Percentiles rank a stretch among this genome's conserved stretches.
phyloP scores from a whole-genome alignment of 2,888 invertebrate species.

The Nomada fucata region DNA sequence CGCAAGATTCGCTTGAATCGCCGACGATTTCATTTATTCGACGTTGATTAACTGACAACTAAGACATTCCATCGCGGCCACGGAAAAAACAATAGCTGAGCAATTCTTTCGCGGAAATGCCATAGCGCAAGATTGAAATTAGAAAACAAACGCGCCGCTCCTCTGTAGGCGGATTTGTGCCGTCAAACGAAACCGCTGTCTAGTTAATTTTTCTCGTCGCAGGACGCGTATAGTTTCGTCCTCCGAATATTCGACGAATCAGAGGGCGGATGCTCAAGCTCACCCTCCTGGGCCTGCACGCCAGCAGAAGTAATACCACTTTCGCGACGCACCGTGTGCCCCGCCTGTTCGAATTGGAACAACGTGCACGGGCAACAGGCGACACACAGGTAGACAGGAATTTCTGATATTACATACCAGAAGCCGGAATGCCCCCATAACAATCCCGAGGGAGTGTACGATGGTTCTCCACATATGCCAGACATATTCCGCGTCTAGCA shows the following conservation, averaged over 20 bases:
- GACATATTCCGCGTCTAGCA: conserved; percentile 71
- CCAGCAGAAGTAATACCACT: conserved; percentile 70
- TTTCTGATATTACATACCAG: conserved; percentile 82
- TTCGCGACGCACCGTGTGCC: conserved; percentile 63
- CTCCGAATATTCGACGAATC: conserved; percentile 60
- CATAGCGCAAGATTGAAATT: neutral
- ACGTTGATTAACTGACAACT: too few relatives aligned
- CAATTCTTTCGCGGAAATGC: too few relatives aligned
- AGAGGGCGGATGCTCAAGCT: conserved; percentile 32
- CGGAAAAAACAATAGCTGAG: too few relatives aligned
- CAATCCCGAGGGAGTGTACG: conserved; percentile 74
- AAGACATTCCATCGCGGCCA: too few relatives aligned
- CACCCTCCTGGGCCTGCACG: conserved; percentile 44
- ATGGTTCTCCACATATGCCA: conserved; percentile 71
- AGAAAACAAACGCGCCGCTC: neutral
- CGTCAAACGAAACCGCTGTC: conserved; percentile 14
- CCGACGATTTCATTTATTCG: too few relatives aligned
- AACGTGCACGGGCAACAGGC: conserved; percentile 72
- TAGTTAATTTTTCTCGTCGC: conserved; percentile 52
- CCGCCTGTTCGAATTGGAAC: conserved; percentile 68
- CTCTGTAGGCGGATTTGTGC: conserved; percentile 11
- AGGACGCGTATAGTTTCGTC: conserved; percentile 53
- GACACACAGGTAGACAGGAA: conserved; percentile 79
- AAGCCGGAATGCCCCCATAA: conserved; percentile 77
- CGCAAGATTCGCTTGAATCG: too few relatives aligned